Evolutionary conservation across 2,797 vertebrate genomes (phyloP), one percentile per base, ranked within the genome.

Genomic region (Xiphophorus birchmanni): DNA sequence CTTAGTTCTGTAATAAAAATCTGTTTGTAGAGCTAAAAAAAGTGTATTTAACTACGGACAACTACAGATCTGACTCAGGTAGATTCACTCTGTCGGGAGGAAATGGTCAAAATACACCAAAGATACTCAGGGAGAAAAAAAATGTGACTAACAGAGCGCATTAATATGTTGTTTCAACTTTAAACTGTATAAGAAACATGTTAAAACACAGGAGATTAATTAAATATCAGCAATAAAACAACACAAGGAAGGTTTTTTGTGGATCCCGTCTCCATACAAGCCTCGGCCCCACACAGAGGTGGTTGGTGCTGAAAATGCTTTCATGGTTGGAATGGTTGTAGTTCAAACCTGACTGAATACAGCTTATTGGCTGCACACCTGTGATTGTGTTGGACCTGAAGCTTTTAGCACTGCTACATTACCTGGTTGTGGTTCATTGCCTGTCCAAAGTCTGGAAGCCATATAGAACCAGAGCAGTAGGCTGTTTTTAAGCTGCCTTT

Each of bases 301-400:
- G 3, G 29, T 35, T 17, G 6, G 32, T 65, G 3, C 2, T 44
- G 26, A n/a, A 44, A 45, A 6, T 13, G 26, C 7, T 72, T 45
- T 72, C 23, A 44, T 45, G 40, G 69, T 45, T 13, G 40, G n/a
- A 72, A 45, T 72, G 40, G 21, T 71, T 21, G n/a, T 6, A n/a
- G 40, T 44, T 44, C 26, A n/a, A 29, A 45, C 26, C 5, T 44
- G 6, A 72, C 23, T n/a, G 69, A 45, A n/a, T 44, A 44, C 44
- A 71, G 40, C 40, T n/a, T 5, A 44, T 44, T 72, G 23, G 69
- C 44, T 72, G 40, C 69, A 45, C 42, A 44, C 69, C 15, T n/a
- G 42, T 26, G 69, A 72, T 45, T 45, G 42, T 72, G 69, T 44
- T 72, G 69, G 69, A 72, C 26, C 23, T 45, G 40, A 72, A 72